phyloP scores from a whole-genome alignment of 1,140 invertebrate genomes.

The Brevipalpus yothersi region DNA sequence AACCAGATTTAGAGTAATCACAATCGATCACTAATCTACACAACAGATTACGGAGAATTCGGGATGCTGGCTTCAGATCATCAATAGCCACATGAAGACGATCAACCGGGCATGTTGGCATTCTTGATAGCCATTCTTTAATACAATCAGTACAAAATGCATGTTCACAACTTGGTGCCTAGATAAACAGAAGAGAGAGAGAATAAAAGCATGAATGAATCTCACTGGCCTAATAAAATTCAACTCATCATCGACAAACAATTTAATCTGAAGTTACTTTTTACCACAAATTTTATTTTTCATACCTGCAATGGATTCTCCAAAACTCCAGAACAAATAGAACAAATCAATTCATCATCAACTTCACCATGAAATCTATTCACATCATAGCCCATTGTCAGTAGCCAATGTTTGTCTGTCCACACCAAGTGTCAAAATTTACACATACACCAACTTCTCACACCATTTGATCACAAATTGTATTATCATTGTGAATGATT shows the following conservation, averaged over 20 bases:
- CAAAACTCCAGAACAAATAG: constrained; percentile 68
- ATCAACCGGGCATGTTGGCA: constrained; percentile 79
- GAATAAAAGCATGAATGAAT: neutral
- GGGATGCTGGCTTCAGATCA: constrained; percentile 62
- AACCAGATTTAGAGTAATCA: constrained; percentile 69
- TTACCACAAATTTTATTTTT: neutral
- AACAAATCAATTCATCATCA: constrained; percentile 71
- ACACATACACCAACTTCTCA: no score
- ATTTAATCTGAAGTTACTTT: constrained; percentile 1
- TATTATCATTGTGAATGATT: no score
- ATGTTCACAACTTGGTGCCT: constrained; percentile 85
- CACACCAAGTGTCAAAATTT: no score
- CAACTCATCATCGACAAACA: neutral
- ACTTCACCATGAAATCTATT: constrained; percentile 66
- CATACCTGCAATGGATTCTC: constrained; percentile 67
- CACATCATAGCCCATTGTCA: constrained; percentile 62
- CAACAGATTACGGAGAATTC: constrained; percentile 70
- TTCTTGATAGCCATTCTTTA: constrained; percentile 71
- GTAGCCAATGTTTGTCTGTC: neutral
- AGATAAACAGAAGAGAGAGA: constrained; percentile 15
- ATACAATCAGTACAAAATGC: constrained; percentile 82
- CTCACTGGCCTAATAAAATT: neutral
- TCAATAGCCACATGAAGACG: constrained; percentile 57
- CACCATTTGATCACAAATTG: no score
- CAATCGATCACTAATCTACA: constrained; percentile 64